phyloP scores from a whole-genome alignment of 2,797 vertebrate genomes.

The Rhodeus uyekii region DNA sequence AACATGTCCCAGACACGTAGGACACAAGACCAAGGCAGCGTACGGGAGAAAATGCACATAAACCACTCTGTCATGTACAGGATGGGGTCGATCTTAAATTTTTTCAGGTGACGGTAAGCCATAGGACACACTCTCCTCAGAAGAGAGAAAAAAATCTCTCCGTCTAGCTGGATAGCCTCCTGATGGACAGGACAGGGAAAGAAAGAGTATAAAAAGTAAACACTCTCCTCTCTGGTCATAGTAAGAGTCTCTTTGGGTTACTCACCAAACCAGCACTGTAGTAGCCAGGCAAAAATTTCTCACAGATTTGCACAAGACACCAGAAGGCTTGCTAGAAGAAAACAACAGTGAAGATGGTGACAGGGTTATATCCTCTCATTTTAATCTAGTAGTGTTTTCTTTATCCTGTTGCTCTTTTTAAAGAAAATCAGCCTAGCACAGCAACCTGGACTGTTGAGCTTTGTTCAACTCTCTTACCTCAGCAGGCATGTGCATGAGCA shows the following conservation, averaged over 20 bases:
- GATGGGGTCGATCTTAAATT: constrained; percentile 89
- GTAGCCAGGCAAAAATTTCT: constrained; percentile 91
- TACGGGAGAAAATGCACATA: constrained; percentile 93
- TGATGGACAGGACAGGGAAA: constrained; percentile 50
- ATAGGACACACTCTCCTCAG: constrained; percentile 84
- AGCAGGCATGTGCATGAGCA: constrained; percentile 96
- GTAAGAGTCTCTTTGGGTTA: constrained; percentile 8
- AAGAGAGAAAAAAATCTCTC: constrained; percentile 90
- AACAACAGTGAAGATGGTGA: background rate
- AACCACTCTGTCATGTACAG: constrained; percentile 96
- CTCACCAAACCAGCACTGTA: constrained; percentile 93
- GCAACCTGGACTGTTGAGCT: background rate
- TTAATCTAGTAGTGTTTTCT: background rate
- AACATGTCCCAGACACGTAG: constrained; percentile 96
- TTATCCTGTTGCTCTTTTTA: background rate
- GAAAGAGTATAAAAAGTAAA: constrained; percentile 3
- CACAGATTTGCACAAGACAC: constrained; percentile 94
- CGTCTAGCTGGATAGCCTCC: constrained; percentile 92
- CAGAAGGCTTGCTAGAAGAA: constrained; percentile 90
- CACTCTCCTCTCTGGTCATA: background rate
- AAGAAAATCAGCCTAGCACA: background rate
- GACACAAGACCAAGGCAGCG: constrained; percentile 86
- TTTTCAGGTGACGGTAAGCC: constrained; percentile 88
- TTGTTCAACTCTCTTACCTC: constrained; percentile 77
- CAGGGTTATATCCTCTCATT: background rate